Base-by-base conservation (phyloP, 35 echinoderm and acorn worm genomes). In the Apostichopus californicus region DNA sequence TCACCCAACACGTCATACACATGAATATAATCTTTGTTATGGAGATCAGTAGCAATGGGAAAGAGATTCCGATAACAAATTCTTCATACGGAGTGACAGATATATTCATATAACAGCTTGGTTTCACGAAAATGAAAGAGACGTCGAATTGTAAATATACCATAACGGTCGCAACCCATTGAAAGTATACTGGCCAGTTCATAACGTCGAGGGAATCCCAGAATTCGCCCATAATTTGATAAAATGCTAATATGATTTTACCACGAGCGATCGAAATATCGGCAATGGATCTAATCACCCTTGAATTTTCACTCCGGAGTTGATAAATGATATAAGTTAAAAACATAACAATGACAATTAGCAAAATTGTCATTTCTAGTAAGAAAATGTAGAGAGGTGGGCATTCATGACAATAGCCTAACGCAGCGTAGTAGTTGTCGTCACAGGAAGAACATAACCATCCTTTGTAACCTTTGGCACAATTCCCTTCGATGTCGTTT, bases 221-320 rank as follows among this genome's bases (percentile, higher is more conserved):
- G 26, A 93, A 57, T 60, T 81, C 92, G 10, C 92, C 92, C 24
- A 68, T 86, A 26, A 93, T 87, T 59, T 93, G 92, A 21, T 93
- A 93, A 93, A 83, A 93, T 56, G 78, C 81, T 1, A 93, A 56
- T 2, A 93, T 11, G 28, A 93, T 93, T 54, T 93, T 93, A n/a
- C 78, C 78, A 20, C 92, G 58, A 53, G 92, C 63, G 4, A 93
- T 14, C 1, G 61, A 10, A 21, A 93, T 58, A 54, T 87, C 83
- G 20, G 75, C n/a, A 17, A 78, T 26, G 6, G 92, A 86, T 6
- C 81, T 81, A 6, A 1, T 52, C 17, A 58, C 52, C 1, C 66
- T 24, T 22, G 6, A 8, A 12, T 20, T 56, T 55, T 87, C 28
- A 9, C 24, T 14, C 5, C 46, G 13, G 5, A 71, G 13, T 5